Conservation (phyloP, 1,140 invertebrate species). For the Atta cephalotes region DNA sequence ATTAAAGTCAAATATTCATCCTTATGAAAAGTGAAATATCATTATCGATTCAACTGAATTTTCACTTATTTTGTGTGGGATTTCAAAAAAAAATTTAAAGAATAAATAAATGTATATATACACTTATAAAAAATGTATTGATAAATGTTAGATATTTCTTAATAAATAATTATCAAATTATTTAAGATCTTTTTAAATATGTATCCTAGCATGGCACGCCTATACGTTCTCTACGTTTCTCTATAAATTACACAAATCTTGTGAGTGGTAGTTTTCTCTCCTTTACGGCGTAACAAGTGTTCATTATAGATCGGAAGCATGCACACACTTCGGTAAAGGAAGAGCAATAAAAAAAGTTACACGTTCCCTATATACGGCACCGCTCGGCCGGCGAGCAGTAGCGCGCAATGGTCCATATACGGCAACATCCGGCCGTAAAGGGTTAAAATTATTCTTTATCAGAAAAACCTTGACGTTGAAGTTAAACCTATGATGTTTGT, state of each 20-base stretch:
- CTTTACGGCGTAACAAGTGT: slow-evolving; percentile 56
- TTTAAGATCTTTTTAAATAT: background rate
- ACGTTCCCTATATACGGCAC: slow-evolving; percentile 44
- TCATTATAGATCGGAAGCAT: slow-evolving; percentile 53
- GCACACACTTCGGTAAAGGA: slow-evolving; percentile 17
- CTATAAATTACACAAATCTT: slow-evolving; percentile 29
- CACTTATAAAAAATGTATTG: no score
- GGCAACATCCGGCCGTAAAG: slow-evolving; percentile 56
- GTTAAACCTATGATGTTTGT: background rate
- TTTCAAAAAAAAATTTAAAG: no score
- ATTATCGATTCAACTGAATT: no score
- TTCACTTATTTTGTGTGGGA: no score
- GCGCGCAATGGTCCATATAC: slow-evolving; percentile 54
- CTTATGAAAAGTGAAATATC: no score
- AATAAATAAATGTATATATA: no score
- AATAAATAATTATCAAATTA: slow-evolving; percentile 23
- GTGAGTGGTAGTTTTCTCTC: slow-evolving; percentile 49
- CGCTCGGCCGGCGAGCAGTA: slow-evolving; percentile 39
- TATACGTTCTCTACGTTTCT: background rate
- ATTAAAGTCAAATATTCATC: no score
- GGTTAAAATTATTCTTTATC: slow-evolving; percentile 59
- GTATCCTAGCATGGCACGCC: background rate
- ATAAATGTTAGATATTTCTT: background rate
- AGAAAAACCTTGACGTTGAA: slow-evolving; percentile 42
- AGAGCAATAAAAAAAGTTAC: slow-evolving; percentile 47